A percentile compares a stretch with the other conserved stretches of the same genome.
Evolutionary conservation across 2,797 vertebrate genomes (phyloP).

Genomic region (Microtus agrestis): DNA sequence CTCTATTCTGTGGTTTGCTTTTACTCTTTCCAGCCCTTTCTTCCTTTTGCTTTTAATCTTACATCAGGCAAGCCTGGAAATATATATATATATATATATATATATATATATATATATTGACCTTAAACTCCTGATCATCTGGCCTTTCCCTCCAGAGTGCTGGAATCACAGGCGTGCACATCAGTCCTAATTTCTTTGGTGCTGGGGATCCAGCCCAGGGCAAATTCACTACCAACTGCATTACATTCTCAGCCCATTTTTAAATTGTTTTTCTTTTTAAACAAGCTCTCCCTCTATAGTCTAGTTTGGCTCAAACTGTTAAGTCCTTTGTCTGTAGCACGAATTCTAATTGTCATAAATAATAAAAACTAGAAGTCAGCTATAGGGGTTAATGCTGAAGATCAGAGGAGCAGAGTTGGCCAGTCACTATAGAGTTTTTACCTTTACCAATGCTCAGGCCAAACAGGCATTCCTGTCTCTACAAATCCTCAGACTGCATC

Average conservation of each 20-base stretch:
- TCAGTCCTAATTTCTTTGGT: not conserved
- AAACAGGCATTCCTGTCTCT: too few relatives aligned
- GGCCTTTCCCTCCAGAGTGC: not conserved
- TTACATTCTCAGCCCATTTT: not conserved
- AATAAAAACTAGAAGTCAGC: too few relatives aligned
- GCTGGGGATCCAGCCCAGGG: not conserved
- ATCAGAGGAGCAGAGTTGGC: too few relatives aligned
- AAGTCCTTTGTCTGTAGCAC: not conserved
- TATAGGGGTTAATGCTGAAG: too few relatives aligned
- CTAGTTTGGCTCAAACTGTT: not conserved
- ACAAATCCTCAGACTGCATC: too few relatives aligned
- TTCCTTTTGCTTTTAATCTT: not conserved
- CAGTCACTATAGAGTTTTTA: too few relatives aligned
- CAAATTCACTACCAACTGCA: not conserved
- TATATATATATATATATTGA: not conserved
- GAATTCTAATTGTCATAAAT: too few relatives aligned
- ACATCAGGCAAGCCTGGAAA: not conserved
- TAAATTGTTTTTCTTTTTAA: not conserved
- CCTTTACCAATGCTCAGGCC: too few relatives aligned
- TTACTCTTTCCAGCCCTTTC: conserved; percentile 21
- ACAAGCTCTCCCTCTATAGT: not conserved
- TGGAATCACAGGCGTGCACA: not conserved
- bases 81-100: not conserved
- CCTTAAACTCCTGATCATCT: not conserved
- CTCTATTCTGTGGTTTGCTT: conserved; percentile 62